Conservation (phyloP, 2,888 invertebrate genomes). For the Meganola albula region DNA sequence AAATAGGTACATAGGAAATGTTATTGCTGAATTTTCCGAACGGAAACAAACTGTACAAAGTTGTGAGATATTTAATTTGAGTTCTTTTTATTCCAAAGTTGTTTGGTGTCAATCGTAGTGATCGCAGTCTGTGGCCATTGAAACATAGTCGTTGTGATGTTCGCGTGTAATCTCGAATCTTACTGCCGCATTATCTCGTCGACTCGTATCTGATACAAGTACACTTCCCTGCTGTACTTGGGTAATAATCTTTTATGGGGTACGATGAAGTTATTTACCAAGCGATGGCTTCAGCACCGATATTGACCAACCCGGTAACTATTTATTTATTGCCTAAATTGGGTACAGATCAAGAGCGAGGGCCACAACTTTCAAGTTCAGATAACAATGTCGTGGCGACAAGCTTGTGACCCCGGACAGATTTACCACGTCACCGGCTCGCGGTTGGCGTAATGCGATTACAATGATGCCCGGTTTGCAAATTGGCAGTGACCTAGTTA, state of each 20-base stretch:
- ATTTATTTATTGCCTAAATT: not conserved
- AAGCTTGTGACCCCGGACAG: slow-evolving; percentile 37
- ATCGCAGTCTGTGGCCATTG: slow-evolving; percentile 33
- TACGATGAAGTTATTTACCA: slow-evolving; percentile 50
- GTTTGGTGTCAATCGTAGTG: slow-evolving; percentile 48
- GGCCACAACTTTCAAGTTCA: slow-evolving; percentile 46
- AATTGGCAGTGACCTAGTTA: slow-evolving; percentile 60
- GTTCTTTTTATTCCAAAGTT: slow-evolving; percentile 41
- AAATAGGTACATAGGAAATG: slow-evolving; percentile 30
- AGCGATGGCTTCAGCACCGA: slow-evolving; percentile 32
- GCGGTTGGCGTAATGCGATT: slow-evolving; percentile 45
- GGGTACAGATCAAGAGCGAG: slow-evolving; percentile 36
- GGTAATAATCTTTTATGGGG: slow-evolving; percentile 49
- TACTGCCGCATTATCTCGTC: slow-evolving; percentile 26
- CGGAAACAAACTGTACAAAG: slow-evolving; percentile 44
- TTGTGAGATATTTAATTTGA: slow-evolving; percentile 44
- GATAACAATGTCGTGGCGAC: slow-evolving; percentile 44
- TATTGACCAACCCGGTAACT: slow-evolving; percentile 15
- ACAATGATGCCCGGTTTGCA: slow-evolving; percentile 49
- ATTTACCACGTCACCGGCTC: slow-evolving; percentile 29
- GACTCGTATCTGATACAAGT: slow-evolving; percentile 42
- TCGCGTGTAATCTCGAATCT: slow-evolving; percentile 34
- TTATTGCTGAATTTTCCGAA: slow-evolving; percentile 25
- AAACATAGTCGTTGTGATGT: slow-evolving; percentile 36
- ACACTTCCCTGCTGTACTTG: slow-evolving; percentile 35